Conservation (phyloP, 2,797 vertebrate genomes). For the Pempheris klunzingeri region DNA sequence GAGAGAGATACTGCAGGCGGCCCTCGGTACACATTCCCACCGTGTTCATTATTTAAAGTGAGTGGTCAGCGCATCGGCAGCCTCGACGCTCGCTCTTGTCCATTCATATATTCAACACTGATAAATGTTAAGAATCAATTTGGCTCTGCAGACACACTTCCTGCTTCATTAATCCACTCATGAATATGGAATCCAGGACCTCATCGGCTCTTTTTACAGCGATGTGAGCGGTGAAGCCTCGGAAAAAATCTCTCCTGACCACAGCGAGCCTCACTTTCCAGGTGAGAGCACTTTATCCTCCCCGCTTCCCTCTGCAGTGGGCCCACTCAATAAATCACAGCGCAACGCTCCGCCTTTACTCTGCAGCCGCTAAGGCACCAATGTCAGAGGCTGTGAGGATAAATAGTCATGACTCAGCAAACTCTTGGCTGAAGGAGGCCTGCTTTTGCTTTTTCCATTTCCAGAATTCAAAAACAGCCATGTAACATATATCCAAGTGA, state of each 20-base stretch:
- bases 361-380: slow-evolving; percentile 63
- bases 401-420: slow-evolving; percentile 76
- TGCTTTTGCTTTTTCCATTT: slow-evolving; percentile 37
- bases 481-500: not conserved
- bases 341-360: slow-evolving; percentile 56
- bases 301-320: slow-evolving; percentile 64
- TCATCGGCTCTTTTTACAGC: slow-evolving; percentile 70
- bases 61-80: slow-evolving; percentile 41
- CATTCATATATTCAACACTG: slow-evolving; percentile 78
- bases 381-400: slow-evolving; percentile 61
- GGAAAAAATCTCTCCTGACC: slow-evolving; percentile 64
- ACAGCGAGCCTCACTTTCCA: slow-evolving; percentile 70
- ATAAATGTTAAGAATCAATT: slow-evolving; percentile 81
- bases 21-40: slow-evolving; percentile 26
- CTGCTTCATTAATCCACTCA: slow-evolving; percentile 77
- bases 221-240: slow-evolving; percentile 69
- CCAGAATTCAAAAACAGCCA: slow-evolving; percentile 10
- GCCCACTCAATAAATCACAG: slow-evolving; percentile 80
- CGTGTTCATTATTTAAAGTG: slow-evolving; percentile 59
- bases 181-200: slow-evolving; percentile 79
- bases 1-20: slow-evolving; percentile 23
- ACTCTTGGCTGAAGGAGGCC: slow-evolving; percentile 35
- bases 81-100: slow-evolving; percentile 51
- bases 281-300: slow-evolving; percentile 80
- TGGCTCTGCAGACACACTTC: slow-evolving; percentile 65